Conservation (phyloP, 2,113 vertebrate genomes). For the Brachyhypopomus gauderio region DNA sequence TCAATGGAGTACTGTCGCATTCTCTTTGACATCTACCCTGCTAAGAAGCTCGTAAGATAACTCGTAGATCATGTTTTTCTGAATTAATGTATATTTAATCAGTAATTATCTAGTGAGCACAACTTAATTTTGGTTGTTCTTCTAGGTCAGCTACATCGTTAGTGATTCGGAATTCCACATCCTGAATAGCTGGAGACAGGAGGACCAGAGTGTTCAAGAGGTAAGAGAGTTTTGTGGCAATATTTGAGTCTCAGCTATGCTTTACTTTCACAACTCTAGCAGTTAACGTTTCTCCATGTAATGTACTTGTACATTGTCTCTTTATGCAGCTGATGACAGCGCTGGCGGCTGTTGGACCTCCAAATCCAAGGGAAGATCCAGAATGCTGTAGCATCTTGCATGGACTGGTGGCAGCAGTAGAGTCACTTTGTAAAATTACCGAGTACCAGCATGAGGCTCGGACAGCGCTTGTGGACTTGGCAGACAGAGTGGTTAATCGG, state of each 20-base stretch:
- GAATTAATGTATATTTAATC: neutral
- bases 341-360: constrained; percentile 90
- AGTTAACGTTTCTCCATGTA: too few relatives aligned
- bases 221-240: constrained; percentile 68
- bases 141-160: constrained; percentile 94
- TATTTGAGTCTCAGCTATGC: too few relatives aligned
- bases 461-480: constrained; percentile 88
- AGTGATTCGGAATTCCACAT: constrained; percentile 96
- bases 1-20: constrained; percentile 99
- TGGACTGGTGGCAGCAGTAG: constrained; percentile 90
- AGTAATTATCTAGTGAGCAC: neutral
- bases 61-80: neutral
- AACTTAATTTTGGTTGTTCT: neutral
- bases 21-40: constrained; percentile 94
- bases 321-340: constrained; percentile 87
- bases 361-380: constrained; percentile 91
- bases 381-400: constrained; percentile 97
- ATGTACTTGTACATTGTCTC: neutral
- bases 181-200: constrained; percentile 94
- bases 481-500: constrained; percentile 90
- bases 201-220: constrained; percentile 95
- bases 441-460: constrained; percentile 92
- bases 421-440: constrained; percentile 93
- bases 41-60: constrained; percentile 86
- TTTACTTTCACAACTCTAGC: neutral